Evolutionary conservation across 2,888 invertebrate genomes (phyloP), one percentile per base, ranked within the genome.

Genomic region (Euzetes globulus): DNA sequence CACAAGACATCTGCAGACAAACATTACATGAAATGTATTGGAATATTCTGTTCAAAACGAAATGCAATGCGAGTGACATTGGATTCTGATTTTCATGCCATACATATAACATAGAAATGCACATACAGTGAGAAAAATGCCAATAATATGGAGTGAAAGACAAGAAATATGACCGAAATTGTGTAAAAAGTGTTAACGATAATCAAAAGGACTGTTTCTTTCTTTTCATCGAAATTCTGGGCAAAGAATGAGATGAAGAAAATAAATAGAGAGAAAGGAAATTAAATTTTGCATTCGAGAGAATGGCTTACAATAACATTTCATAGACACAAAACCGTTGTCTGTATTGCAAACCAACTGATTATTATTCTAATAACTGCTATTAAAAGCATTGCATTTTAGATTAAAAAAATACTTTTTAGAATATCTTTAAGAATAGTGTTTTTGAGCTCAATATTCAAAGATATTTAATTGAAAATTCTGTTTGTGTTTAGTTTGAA

Each of bases 241-340:
- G 19, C 17, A 50, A 50, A 50, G 50, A 50, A 22, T 22, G 25
- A 55, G 22, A 50, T 19, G 4, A 50, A 50, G 9, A 50, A 50
- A 50, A 50, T 50, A 50, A 50, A 55, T 55, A 50, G 47, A 13
- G 47, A 58, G 7, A 70, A 47, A 70, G 70, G 70, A 70, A 70
- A 70, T 70, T 70, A 47, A 70, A 70, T 70, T 70, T 70, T 45
- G 22, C 19, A 41, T 68, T 41, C 25, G 47, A 65, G 27, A 58
- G 58, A 58, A 58, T 58, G 27, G 27, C 29, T 55, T 55, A 22
- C 58, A 58, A 50, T 58, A 58, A 58, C 55, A 25, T 25, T 25
- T 19, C 25, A 17, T 22, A 27, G 27, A 27, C 5, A 55, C 22
- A 25, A 33, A 33, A 33, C n/a, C 7, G 33, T 7, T 33, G 33